Evolutionary conservation across 1,140 invertebrate genomes (phyloP), one percentile per base, ranked within the genome.

Genomic region (Heliconius eleuchia): DNA sequence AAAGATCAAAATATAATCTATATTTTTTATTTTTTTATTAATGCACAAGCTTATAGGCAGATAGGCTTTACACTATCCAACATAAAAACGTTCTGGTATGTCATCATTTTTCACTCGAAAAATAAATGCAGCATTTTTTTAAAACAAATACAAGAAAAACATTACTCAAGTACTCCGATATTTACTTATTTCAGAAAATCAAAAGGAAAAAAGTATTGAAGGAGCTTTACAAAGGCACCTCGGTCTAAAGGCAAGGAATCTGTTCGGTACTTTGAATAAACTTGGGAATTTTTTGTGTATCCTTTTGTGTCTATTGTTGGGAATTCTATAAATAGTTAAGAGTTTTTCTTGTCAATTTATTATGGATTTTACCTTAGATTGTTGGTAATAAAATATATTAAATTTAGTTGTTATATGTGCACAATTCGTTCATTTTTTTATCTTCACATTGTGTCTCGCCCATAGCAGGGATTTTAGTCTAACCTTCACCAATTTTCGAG

Each of bases 241-340:
- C 27, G 23, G 60, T 66, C 60, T 30, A 66, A 66, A 66, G 13
- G 60, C 27, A 66, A 30, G 13, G 60, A 66, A 66, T 66, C 60
- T 6, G 60, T 66, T 27, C 60, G 60, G 60, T 66, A 66, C 60
- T 66, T 66, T 66, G 60, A 27, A 66, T 66, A 66, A 30, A 66
- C 60, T 66, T 66, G 60, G 60, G 60, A n/a, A 13, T 27, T 66
- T 66, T 66, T 66, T 66, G 23, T 66, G 60, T 66, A 66, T 66
- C 60, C 27, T 66, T 66, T 66, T 66, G 27, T 66, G 27, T 27
- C 60, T 66, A 66, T 66, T 66, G 60, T 66, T 66, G 60, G 13
- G 23, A 30, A 66, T 66, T 66, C 60, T 66, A 66, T 66, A 66
- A 66, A 66, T 66, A 66, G 60, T 66, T 66, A 66, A 66, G 60